Base-by-base conservation (phyloP, 1,140 invertebrate species). In the Calephelis nemesis region DNA sequence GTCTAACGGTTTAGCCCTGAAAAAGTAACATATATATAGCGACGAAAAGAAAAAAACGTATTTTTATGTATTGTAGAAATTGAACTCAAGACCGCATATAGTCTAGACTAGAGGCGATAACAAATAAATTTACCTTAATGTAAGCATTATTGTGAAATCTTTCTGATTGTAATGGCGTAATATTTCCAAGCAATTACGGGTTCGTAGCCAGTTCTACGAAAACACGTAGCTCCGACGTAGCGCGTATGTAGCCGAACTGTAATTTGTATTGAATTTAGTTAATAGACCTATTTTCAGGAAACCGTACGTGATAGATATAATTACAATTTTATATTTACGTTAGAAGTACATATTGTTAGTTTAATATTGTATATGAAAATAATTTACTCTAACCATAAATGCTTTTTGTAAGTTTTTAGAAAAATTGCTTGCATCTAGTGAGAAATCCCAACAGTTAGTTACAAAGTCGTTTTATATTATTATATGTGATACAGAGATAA, bases 151-250 rank as follows among this genome's bases (percentile, higher is more conserved):
- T 54, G 30, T 42, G 10, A 19, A 40, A 47, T 39, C 11, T 58
- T 40, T 45, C 42, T 42, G 52, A 19, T n/a, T 58, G 45, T 45
- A 47, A 58, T 54, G 63, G 15, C 52, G 73, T 74, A 70, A 74
- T 65, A 70, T 68, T 68, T 68, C 74, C 69, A 75, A 70, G 69
- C 71, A 75, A 75, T 73, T 71, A 73, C 69, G 73, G 69, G 67
- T 60, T 62, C 64, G 69, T 63, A 63, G 62, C 62, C 47, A 10
- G 52, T 30, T 47, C 64, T 65, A 65, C 64, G 48, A 50, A 65
- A 65, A 52, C 48, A 65, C 64, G 64, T 65, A 65, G 64, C 64
- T 10, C 64, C 30, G 13, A 52, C 48, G 64, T 65, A 65, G 64
- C 64, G 48, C 48, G n/a, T 8, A 45, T 50, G 64, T 65, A 65